These are phyloP conservation scores for Meghimatium bilineatum DNA, from an alignment of 2,888 invertebrate species.

Conservation along the genomic window DNA sequence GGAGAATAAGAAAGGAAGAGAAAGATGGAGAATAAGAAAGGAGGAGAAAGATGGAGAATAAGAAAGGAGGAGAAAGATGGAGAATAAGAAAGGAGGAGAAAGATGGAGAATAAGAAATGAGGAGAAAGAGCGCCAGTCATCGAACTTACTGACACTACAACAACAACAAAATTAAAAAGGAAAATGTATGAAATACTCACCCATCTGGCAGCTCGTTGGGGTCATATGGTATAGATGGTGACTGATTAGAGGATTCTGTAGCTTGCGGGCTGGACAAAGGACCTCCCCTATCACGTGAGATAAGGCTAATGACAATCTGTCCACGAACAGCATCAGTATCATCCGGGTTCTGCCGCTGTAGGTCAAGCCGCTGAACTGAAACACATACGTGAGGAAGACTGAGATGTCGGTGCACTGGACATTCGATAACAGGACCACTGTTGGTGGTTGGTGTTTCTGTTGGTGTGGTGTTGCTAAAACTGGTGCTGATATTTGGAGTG, in stretches of 20 bases:
- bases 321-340: conserved; percentile 93
- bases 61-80: too few species aligned
- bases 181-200: conserved; percentile 61
- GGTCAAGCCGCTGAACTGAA: conserved; percentile 91
- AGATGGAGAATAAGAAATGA: too few species aligned
- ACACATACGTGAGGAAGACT: conserved; percentile 79
- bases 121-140: too few species aligned
- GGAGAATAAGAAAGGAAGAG: too few species aligned
- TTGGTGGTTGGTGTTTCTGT: conserved; percentile 24
- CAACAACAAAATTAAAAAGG: neutral
- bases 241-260: conserved; percentile 84
- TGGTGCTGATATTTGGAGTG: neutral
- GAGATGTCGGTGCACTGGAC: conserved; percentile 86
- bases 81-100: too few species aligned
- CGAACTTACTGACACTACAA: too few species aligned
- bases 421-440: conserved; percentile 42
- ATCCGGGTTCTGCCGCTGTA: conserved; percentile 90
- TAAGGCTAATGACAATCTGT: conserved; percentile 94
- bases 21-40: too few species aligned
- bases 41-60: too few species aligned
- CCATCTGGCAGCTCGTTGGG: conserved; percentile 82
- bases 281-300: conserved; percentile 91
- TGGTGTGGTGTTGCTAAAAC: neutral
- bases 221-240: conserved; percentile 66
- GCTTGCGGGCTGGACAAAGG: conserved; percentile 79